Conservation (phyloP, 2,113 vertebrate genomes). For the Pavo muticus region DNA sequence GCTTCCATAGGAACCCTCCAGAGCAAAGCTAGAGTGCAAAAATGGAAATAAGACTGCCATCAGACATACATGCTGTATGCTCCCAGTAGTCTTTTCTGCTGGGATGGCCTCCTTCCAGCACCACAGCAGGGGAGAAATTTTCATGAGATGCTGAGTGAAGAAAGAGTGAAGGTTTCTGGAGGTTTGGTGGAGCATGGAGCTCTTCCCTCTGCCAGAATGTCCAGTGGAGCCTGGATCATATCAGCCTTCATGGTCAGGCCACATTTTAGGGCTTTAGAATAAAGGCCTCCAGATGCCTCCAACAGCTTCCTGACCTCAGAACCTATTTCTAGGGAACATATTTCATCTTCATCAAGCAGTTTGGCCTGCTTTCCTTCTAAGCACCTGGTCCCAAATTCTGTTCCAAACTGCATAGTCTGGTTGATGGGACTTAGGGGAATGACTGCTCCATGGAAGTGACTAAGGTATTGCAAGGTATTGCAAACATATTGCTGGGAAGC, state of each 20-base stretch:
- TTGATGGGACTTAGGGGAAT: neutral
- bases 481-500: neutral
- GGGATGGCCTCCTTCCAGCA: neutral
- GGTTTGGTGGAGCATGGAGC: neutral
- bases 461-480: neutral
- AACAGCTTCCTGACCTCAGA: neutral
- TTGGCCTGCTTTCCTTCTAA: neutral
- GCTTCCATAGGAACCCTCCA: neutral
- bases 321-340: neutral
- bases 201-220: neutral
- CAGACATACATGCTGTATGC: neutral
- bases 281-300: neutral
- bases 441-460: neutral
- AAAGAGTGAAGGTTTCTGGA: neutral
- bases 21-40: neutral
- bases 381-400: neutral
- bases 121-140: neutral
- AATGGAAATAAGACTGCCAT: neutral
- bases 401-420: neutral
- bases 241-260: neutral
- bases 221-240: neutral
- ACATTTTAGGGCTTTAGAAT: neutral
- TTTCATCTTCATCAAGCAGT: neutral
- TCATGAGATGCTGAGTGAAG: neutral
- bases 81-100: neutral